Evolutionary conservation across 1,140 invertebrate species (phyloP), one percentile per base, ranked within the genome.

Genomic region (Scaptodrosophila lebanonensis): DNA sequence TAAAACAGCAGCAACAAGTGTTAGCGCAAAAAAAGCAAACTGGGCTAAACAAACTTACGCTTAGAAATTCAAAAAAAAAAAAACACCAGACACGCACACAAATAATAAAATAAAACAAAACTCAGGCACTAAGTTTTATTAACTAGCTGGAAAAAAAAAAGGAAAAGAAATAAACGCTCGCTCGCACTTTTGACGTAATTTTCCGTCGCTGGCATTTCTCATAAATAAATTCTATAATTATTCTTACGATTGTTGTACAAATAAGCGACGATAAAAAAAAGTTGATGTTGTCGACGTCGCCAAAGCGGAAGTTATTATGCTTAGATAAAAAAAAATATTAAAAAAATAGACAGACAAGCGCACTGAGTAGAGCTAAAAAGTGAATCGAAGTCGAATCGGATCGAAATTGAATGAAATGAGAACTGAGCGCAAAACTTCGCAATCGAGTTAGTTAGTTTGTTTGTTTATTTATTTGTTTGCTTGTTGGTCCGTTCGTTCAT

Each of bases 281-380:
- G 18, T 32, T 16, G 8, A 11, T 8, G 25, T 8, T 39, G 33
- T 18, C 48, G 44, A 49, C 48, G 58, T 39, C 43, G 25, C 50
- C 38, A 39, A 77, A 72, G 68, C 68, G 68, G 73, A 77, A 77
- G 73, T 66, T 68, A 67, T 79, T 76, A 71, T 67, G 53, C 45
- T 25, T 47, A 72, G 73, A 77, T 65, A 76, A 64, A 71, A 71
- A 75, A 62, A 35, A 36, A 35, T 51, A 25, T 40, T 22, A 36
- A 20, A 45, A 25, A 27, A 56, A 47, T n/a, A 33, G 3, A 33
- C 8, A 33, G 12, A 33, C 12, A 33, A 33, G 12, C 12, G 12
- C 5, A 27, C 29, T 13, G 20, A 51, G 11, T 17, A 20, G 5
- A 13, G 11, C 12, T 29, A 18, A 17, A 25, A 16, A 38, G 27